Evolutionary conservation across 2,888 invertebrate genomes (phyloP).

Genomic region (Rapana venosa): DNA sequence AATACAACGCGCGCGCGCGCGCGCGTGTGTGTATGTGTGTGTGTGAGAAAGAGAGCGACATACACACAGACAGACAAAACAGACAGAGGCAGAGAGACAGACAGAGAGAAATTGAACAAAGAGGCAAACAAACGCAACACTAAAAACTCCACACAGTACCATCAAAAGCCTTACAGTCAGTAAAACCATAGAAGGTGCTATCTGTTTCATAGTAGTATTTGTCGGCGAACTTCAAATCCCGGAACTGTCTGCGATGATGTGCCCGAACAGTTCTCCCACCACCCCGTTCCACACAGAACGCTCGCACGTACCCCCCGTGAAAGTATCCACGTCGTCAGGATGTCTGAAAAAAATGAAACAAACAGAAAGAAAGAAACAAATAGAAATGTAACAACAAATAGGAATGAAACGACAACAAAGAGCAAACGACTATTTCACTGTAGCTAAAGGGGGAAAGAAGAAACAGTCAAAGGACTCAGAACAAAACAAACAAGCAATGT

Average conservation of each 20-base stretch:
- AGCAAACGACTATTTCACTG: no score
- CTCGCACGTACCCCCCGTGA: slow-evolving; percentile 93
- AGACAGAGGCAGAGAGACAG: neutral
- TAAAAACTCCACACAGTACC: no score
- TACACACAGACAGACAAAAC: neutral
- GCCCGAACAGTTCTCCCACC: slow-evolving; percentile 90
- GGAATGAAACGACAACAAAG: neutral
- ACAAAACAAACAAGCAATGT: no score
- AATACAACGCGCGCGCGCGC: no score
- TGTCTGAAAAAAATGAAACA: slow-evolving; percentile 78
- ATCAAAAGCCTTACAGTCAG: neutral
- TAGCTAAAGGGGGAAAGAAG: neutral
- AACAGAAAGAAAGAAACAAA: no score
- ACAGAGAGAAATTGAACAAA: neutral
- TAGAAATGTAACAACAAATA: neutral
- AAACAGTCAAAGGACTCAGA: no score
- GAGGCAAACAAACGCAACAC: neutral
- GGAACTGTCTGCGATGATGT: slow-evolving; percentile 91
- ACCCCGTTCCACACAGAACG: slow-evolving; percentile 86
- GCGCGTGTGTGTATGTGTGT: neutral
- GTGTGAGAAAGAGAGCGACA: neutral
- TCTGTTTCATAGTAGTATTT: slow-evolving; percentile 90
- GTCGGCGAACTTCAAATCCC: slow-evolving; percentile 89
- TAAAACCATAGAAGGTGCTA: slow-evolving; percentile 26
- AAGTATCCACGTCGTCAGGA: slow-evolving; percentile 92